phyloP scores from a whole-genome alignment of 2,888 invertebrate genomes.

The Salticus scenicus region DNA sequence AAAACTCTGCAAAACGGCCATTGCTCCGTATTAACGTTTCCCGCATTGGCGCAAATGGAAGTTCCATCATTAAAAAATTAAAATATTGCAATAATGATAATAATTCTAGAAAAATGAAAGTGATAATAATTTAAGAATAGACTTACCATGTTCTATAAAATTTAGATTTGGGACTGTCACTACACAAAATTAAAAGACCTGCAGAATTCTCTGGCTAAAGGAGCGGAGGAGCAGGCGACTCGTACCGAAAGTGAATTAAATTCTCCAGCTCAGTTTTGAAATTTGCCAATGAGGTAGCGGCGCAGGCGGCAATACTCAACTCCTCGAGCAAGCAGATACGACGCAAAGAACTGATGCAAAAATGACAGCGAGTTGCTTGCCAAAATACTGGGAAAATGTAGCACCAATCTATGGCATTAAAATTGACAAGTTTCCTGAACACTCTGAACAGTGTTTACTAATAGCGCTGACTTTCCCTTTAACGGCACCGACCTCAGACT shows the following conservation, averaged over 20 bases:
- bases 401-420: slow-evolving; percentile 31
- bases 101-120: not conserved
- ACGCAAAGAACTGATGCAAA: slow-evolving; percentile 8
- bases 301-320: slow-evolving; percentile 33
- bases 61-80: slow-evolving; percentile 9
- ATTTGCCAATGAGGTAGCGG: slow-evolving; percentile 53
- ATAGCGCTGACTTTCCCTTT: slow-evolving; percentile 66
- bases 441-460: slow-evolving; percentile 62
- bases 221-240: slow-evolving; percentile 27
- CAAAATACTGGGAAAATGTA: not conserved
- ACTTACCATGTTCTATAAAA: slow-evolving; percentile 54
- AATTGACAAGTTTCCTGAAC: slow-evolving; percentile 26
- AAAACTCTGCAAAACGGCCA: slow-evolving; percentile 30
- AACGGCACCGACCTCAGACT: slow-evolving; percentile 44
- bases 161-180: slow-evolving; percentile 49
- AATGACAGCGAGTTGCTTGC: not conserved
- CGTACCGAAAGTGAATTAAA: slow-evolving; percentile 57
- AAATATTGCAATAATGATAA: not conserved
- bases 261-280: slow-evolving; percentile 55
- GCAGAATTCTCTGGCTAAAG: slow-evolving; percentile 24
- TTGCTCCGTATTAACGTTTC: slow-evolving; percentile 48
- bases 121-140: not conserved
- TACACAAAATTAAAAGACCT: slow-evolving; percentile 36
- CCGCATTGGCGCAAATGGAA: slow-evolving; percentile 64
- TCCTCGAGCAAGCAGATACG: not conserved